These are phyloP conservation scores for Galaxea fascicularis DNA, from an alignment of 92 coral and sea anemone genomes.

Conservation along the genomic window DNA sequence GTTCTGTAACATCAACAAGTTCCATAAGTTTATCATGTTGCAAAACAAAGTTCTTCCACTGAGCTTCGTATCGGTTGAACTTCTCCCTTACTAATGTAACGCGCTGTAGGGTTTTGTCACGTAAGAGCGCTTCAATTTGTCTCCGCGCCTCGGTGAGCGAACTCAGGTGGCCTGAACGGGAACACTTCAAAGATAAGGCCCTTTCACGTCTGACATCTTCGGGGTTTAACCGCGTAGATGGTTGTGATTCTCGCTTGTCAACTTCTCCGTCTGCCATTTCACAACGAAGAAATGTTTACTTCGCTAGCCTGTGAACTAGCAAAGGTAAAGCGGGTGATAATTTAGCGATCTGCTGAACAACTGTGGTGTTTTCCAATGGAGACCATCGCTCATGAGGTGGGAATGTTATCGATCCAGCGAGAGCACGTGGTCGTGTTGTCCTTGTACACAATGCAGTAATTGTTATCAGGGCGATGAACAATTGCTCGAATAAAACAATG, in stretches of 20 bases:
- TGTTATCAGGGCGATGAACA: slow-evolving; percentile 18
- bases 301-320: neutral
- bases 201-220: neutral
- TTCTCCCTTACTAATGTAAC: neutral
- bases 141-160: neutral
- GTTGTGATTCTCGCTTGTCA: neutral
- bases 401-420: neutral
- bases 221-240: neutral
- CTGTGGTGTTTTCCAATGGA: neutral
- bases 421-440: neutral
- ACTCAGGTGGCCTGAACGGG: neutral
- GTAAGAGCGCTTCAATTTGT: neutral
- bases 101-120: neutral
- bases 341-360: neutral
- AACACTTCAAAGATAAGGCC: neutral
- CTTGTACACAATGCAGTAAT: too few species aligned
- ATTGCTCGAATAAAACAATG: slow-evolving; percentile 8
- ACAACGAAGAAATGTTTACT: neutral
- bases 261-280: neutral
- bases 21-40: neutral
- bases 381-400: neutral
- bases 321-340: neutral
- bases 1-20: neutral
- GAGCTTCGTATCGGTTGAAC: neutral
- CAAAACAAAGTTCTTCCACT: neutral